Evolutionary conservation across 2,113 vertebrate species (phyloP), one percentile per base, ranked within the genome.

Genomic region (Anser cygnoides): DNA sequence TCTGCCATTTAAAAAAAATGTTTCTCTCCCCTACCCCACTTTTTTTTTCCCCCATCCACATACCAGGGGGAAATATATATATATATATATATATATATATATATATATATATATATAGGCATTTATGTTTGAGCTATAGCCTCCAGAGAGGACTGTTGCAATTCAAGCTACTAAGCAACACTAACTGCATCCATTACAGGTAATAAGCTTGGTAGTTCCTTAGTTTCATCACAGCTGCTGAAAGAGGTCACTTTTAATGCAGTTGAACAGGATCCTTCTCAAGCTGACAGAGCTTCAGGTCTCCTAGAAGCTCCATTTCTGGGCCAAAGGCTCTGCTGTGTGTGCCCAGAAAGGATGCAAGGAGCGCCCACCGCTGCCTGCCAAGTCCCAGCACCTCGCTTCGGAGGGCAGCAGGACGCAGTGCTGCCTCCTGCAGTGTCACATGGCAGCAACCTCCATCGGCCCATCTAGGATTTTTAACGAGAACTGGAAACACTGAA

Each of bases 321-420:
- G 59, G 61, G 35, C 44, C 17, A 22, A 35, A 77, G 21, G 15
- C 29, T 18, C 9, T 18, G 10, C 46, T 57, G 28, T 3, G 0
- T 13, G 9, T 3, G 13, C 7, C 10, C 41, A 25, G 50, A 39
- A n/a, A 46, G 37, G 26, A 81, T 4, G 3, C n/a, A 28, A 2
- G 35, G 28, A 63, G 23, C 28, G 39, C 20, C 28, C 18, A 13
- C 18, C 39, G 5, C 28, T 67, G 44, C 63, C 15, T 76, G 31
- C 28, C 0, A 0, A 11, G 25, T 13, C 9, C 54, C 73, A 39
- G 4, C 11, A 13, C 6, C 44, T 31, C 7, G 4, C 22, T 44
- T 39, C 6, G 3, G 15, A n/a, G 21, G 35, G 25, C 9, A 35
- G 16, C 20, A 22, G 3, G 18, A 52, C 49, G 10, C 58, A 21